These are phyloP conservation scores for Sebastes diaconus DNA, from an alignment of 2,797 vertebrate species.

Conservation along the genomic window DNA sequence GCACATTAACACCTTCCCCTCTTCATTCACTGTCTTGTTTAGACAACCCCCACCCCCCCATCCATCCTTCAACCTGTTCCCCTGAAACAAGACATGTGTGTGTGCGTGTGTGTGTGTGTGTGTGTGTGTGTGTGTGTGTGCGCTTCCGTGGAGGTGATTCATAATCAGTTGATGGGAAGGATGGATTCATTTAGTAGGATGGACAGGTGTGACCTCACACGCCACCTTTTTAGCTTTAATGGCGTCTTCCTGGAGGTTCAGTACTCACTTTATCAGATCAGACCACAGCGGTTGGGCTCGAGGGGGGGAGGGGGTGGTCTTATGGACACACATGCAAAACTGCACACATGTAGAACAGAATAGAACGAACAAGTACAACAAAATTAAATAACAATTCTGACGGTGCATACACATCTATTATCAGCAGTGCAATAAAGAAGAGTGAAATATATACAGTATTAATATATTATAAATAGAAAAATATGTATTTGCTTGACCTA, in stretches of 20 bases:
- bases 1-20: slow-evolving; percentile 32
- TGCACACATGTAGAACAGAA: too few relatives aligned
- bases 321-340: not conserved
- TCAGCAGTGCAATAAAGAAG: too few relatives aligned
- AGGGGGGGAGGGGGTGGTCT: not conserved
- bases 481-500: too few relatives aligned
- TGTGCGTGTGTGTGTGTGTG: too few relatives aligned
- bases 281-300: not conserved
- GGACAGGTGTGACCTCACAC: slow-evolving; percentile 59
- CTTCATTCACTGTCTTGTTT: slow-evolving; percentile 57
- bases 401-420: too few relatives aligned
- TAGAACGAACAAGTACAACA: rapidly evolving
- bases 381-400: too few relatives aligned
- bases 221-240: slow-evolving; percentile 20
- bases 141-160: slow-evolving; percentile 38
- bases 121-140: not conserved
- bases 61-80: slow-evolving; percentile 38
- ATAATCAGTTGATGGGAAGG: slow-evolving; percentile 49
- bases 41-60: slow-evolving; percentile 16
- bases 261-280: slow-evolving; percentile 26
- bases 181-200: slow-evolving; percentile 56
- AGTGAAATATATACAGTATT: rapidly evolving
- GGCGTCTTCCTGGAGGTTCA: slow-evolving; percentile 35
- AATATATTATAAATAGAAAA: too few relatives aligned
- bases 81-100: not conserved